Evolutionary conservation across 2,888 invertebrate species (phyloP).

Genomic region (Eurytoma adleriae): DNA sequence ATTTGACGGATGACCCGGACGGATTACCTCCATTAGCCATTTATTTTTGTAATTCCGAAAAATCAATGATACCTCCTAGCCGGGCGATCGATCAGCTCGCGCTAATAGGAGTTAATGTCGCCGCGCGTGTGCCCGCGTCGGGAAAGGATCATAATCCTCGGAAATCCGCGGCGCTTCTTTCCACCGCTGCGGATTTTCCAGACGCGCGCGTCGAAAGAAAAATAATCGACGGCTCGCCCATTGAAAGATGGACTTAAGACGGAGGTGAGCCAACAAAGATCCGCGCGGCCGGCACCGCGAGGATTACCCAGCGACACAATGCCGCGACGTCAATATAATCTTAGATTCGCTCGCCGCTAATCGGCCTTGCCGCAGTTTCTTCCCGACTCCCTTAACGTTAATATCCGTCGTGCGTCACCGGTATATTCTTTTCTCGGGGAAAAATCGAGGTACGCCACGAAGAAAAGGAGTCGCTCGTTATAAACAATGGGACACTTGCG

Average conservation of each 20-base stretch:
- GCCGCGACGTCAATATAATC: conserved; percentile 26
- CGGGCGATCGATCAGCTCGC: background rate
- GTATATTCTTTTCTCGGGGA: too few relatives aligned
- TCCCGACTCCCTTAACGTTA: too few relatives aligned
- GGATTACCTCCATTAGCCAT: background rate
- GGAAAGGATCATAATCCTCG: conserved; percentile 32
- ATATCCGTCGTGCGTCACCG: too few relatives aligned
- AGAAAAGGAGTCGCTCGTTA: too few relatives aligned
- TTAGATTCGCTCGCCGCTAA: conserved; percentile 6
- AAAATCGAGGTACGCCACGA: too few relatives aligned
- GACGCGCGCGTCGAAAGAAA: conserved; percentile 3
- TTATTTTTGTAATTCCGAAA: background rate
- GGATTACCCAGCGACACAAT: conserved; percentile 34
- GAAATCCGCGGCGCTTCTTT: conserved; percentile 38
- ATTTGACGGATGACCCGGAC: too few relatives aligned
- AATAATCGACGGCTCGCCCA: conserved; percentile 30
- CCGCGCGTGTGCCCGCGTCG: background rate
- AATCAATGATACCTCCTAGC: background rate
- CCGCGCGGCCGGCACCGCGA: background rate
- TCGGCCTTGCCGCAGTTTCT: conserved; percentile 14
- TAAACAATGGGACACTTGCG: too few relatives aligned
- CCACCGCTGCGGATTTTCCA: conserved; percentile 19
- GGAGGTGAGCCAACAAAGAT: conserved; percentile 24
- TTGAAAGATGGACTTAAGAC: conserved; percentile 48
- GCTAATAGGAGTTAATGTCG: background rate